Evolutionary conservation across 2,888 invertebrate genomes (phyloP).

Genomic region (Platynereis dumerilii): DNA sequence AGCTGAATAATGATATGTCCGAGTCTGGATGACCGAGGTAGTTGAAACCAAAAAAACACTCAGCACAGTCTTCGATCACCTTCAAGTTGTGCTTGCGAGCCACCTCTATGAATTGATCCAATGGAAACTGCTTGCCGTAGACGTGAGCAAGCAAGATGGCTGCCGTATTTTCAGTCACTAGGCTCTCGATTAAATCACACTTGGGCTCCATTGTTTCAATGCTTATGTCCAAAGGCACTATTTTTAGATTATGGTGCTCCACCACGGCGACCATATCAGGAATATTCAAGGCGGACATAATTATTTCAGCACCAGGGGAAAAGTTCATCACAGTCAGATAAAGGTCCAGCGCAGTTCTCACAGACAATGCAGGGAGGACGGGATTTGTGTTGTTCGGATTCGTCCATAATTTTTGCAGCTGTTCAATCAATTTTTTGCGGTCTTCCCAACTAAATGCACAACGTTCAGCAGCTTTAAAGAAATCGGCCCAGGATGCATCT

Average conservation of each 20-base stretch:
- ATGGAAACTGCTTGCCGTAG: slow-evolving; percentile 56
- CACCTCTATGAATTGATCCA: slow-evolving; percentile 51
- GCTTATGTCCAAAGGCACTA: slow-evolving; percentile 57
- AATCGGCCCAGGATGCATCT: slow-evolving; percentile 35
- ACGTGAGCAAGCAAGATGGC: slow-evolving; percentile 61
- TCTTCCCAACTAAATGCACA: slow-evolving; percentile 15
- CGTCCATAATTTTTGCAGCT: slow-evolving; percentile 30
- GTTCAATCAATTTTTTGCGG: slow-evolving; percentile 7
- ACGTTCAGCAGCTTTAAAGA: slow-evolving; percentile 25
- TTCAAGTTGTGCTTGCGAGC: slow-evolving; percentile 47
- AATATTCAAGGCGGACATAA: slow-evolving; percentile 64
- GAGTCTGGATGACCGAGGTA: slow-evolving; percentile 55
- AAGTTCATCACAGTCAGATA: slow-evolving; percentile 42
- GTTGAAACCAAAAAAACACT: slow-evolving; percentile 55
- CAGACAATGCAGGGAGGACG: slow-evolving; percentile 39
- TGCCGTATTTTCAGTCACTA: slow-evolving; percentile 57
- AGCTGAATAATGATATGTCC: slow-evolving; percentile 61
- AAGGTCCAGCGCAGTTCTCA: slow-evolving; percentile 39
- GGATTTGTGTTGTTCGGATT: slow-evolving; percentile 28
- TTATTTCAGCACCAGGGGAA: slow-evolving; percentile 61
- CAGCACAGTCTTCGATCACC: slow-evolving; percentile 63
- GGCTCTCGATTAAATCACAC: slow-evolving; percentile 47
- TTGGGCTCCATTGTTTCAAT: slow-evolving; percentile 59
- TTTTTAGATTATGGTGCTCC: slow-evolving; percentile 51
- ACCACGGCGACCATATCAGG: slow-evolving; percentile 59